Conservation (phyloP, 2,797 vertebrate genomes). For the Ceryle rudis region DNA sequence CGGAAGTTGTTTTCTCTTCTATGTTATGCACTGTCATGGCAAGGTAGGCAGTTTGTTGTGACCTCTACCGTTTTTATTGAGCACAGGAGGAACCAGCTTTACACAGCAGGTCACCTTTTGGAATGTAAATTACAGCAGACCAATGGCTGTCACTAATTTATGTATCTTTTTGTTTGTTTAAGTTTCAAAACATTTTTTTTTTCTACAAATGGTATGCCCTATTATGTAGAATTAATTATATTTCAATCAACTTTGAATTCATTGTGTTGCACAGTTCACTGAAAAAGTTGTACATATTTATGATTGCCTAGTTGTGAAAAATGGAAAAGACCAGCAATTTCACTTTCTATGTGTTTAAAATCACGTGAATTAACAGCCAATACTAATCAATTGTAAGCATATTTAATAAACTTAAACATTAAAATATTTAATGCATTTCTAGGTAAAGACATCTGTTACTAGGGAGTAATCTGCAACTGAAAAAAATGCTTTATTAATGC, state of each 20-base stretch:
- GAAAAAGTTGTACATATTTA: background rate
- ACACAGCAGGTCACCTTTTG: background rate
- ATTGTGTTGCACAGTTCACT: background rate
- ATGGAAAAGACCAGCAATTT: background rate
- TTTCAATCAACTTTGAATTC: background rate
- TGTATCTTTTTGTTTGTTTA: background rate
- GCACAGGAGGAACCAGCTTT: background rate
- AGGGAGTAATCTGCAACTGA: background rate
- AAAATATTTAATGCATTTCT: background rate
- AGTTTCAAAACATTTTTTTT: background rate
- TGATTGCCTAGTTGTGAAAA: background rate
- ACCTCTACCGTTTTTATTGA: background rate
- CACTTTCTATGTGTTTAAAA: background rate
- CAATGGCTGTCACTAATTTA: background rate
- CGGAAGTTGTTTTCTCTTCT: background rate
- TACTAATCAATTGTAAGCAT: background rate
- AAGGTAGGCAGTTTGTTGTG: background rate
- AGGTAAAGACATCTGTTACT: background rate
- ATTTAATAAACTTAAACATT: background rate
- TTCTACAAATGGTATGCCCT: background rate
- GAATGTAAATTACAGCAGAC: constrained; percentile 14
- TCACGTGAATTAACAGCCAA: background rate
- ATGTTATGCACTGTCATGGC: background rate
- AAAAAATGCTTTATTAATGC: constrained; percentile 21
- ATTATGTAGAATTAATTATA: background rate